Conservation (phyloP, 2,888 invertebrate genomes). For the Brassicogethes aeneus region DNA sequence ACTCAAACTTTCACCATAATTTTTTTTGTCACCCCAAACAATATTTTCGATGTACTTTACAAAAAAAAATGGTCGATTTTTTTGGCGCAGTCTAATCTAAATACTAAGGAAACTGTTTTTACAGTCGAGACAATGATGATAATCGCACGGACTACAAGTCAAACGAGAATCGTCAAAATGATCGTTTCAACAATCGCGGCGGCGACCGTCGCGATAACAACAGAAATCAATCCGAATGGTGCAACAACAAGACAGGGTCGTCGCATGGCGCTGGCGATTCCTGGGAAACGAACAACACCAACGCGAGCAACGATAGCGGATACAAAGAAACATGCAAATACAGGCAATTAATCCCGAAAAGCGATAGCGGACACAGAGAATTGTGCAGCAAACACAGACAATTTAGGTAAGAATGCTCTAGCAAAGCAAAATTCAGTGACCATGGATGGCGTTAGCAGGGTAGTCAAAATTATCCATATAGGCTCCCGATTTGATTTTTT, state of each 20-base stretch:
- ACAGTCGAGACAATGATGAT: not conserved
- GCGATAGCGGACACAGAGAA: constrained; percentile 5
- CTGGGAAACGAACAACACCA: constrained; percentile 7
- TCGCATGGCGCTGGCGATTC: constrained; percentile 6
- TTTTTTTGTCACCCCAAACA: too few relatives aligned
- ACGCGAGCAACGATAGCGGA: constrained; percentile 10
- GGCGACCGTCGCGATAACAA: constrained; percentile 10
- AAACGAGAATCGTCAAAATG: too few relatives aligned
- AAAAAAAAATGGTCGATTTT: too few relatives aligned
- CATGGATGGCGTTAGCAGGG: too few relatives aligned
- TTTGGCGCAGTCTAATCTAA: too few relatives aligned
- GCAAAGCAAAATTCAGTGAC: constrained; percentile 9
- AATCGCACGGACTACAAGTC: too few relatives aligned
- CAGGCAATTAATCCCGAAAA: constrained; percentile 7
- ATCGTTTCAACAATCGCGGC: too few relatives aligned
- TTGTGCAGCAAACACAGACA: constrained; percentile 7
- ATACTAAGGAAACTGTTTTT: not conserved
- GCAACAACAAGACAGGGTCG: constrained; percentile 3
- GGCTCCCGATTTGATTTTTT: too few relatives aligned
- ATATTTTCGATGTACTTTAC: too few relatives aligned
- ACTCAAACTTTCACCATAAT: too few relatives aligned
- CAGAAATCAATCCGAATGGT: constrained; percentile 11
- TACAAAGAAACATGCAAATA: constrained; percentile 6
- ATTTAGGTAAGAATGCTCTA: constrained; percentile 7
- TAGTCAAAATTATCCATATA: too few relatives aligned